phyloP scores from a whole-genome alignment of 1,140 invertebrate genomes.

The Calliphora vicina region DNA sequence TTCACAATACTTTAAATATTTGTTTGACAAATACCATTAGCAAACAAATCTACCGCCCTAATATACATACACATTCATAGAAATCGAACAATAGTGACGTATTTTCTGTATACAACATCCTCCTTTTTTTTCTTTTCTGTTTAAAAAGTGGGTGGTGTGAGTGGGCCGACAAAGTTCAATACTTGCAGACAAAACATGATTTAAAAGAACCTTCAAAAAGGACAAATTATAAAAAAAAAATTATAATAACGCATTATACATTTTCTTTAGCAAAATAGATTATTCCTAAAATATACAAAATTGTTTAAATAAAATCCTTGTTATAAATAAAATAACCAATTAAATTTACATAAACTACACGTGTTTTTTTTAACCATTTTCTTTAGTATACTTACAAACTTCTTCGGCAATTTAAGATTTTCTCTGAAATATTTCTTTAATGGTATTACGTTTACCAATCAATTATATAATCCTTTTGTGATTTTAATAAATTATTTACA shows the following conservation, averaged over 20 bases:
- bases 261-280: background rate
- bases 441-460: background rate
- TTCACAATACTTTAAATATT: too few species aligned
- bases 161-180: background rate
- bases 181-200: background rate
- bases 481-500: background rate
- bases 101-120: background rate
- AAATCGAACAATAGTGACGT: background rate
- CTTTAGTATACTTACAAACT: background rate
- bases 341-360: background rate
- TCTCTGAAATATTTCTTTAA: background rate
- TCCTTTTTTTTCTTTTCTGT: background rate
- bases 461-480: constrained; percentile 8
- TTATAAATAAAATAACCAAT: too few species aligned
- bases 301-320: too few species aligned
- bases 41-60: too few species aligned
- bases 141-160: background rate
- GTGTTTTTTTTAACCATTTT: background rate
- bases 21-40: too few species aligned
- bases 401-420: background rate
- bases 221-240: background rate
- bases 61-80: too few species aligned
- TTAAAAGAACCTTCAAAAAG: constrained; percentile 16
- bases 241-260: background rate
- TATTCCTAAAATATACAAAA: background rate